Percentiles rank a stretch among this genome's conserved stretches.
Evolutionary conservation across 2,797 vertebrate species (phyloP).

Genomic region (Setipinna tenuifilis): DNA sequence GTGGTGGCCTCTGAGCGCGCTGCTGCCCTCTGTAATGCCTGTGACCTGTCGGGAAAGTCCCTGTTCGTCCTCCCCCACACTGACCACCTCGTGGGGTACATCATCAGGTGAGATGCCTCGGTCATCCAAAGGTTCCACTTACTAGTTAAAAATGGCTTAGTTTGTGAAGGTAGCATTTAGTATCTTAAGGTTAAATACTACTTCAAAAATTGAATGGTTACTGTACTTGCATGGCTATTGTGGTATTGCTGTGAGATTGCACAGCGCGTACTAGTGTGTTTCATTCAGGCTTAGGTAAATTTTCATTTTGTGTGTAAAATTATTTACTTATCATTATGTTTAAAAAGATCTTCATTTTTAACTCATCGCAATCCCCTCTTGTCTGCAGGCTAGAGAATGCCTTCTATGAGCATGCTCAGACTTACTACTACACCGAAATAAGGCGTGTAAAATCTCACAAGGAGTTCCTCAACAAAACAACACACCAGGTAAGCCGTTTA

Average conservation of each 20-base stretch:
- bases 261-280: too few species aligned
- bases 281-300: too few species aligned
- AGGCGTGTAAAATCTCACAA: conserved; percentile 97
- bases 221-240: neutral
- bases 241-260: too few species aligned
- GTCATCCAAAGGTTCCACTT: neutral
- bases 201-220: neutral
- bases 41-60: conserved; percentile 96
- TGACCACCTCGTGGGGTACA: conserved; percentile 96
- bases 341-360: too few species aligned
- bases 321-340: too few species aligned
- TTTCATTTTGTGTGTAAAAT: too few species aligned
- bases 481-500: conserved; percentile 86
- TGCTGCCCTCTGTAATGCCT: conserved; percentile 87
- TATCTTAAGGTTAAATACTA: too few species aligned
- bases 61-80: conserved; percentile 97
- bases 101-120: conserved; percentile 83
- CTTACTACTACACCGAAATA: conserved; percentile 97
- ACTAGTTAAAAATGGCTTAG: neutral
- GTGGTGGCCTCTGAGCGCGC: conserved; percentile 94
- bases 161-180: neutral
- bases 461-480: conserved; percentile 98
- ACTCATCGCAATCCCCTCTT: neutral
- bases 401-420: conserved; percentile 97
- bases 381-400: conserved; percentile 92